Percentiles rank a stretch among this genome's conserved stretches.
phyloP scores from a whole-genome alignment of 2,888 invertebrate species.

The Microctonus aethiopoides region DNA sequence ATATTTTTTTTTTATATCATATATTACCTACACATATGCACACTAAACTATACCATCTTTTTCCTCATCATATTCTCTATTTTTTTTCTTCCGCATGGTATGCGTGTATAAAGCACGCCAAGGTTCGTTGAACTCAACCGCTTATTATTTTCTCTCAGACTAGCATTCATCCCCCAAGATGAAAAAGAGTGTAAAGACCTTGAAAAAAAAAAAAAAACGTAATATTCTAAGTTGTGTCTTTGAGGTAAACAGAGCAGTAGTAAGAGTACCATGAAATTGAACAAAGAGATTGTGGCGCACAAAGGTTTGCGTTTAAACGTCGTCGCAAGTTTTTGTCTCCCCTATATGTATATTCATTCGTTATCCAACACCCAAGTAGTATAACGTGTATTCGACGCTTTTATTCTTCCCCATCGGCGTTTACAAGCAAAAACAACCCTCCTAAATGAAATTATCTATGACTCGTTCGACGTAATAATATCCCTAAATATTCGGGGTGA shows the following conservation, averaged over 20 bases:
- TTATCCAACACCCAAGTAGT: not conserved
- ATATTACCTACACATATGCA: too few species aligned
- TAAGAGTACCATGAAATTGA: constrained; percentile 25
- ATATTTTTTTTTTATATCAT: not conserved
- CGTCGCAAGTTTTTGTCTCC: not conserved
- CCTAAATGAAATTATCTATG: too few species aligned
- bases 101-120: constrained; percentile 3
- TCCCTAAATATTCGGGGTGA: not conserved
- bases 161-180: constrained; percentile 10
- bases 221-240: constrained; percentile 16
- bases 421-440: not conserved
- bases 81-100: constrained; percentile 4
- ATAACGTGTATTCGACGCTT: not conserved
- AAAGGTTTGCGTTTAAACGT: constrained; percentile 2
- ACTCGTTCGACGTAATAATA: not conserved
- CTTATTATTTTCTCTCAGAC: constrained; percentile 26
- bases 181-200: constrained; percentile 21
- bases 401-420: not conserved
- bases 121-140: constrained; percentile 26
- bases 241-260: constrained; percentile 13
- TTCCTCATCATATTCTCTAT: not conserved
- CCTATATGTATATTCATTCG: not conserved
- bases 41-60: not conserved
- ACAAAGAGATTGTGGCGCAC: constrained; percentile 7
- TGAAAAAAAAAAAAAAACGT: constrained; percentile 4